Conservation (phyloP, 2,113 vertebrate species). For the Trochalopteron elliotii region DNA sequence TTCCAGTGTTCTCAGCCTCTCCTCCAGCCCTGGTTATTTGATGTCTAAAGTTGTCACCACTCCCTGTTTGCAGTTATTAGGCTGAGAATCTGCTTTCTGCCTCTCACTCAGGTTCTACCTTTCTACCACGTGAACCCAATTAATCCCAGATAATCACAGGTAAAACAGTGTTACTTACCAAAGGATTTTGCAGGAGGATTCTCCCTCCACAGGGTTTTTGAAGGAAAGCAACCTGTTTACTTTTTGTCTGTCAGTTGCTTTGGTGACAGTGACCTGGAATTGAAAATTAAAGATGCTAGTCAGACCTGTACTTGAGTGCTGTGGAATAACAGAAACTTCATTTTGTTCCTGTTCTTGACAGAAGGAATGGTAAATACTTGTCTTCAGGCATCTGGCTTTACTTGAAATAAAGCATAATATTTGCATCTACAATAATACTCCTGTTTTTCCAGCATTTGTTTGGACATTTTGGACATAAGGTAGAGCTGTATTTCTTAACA, state of each 20-base stretch:
- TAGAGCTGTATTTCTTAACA: neutral
- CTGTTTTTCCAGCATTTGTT: constrained; percentile 14
- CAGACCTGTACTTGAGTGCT: neutral
- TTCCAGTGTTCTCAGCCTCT: neutral
- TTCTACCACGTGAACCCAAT: neutral
- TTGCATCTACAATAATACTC: neutral
- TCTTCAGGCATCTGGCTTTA: constrained; percentile 15
- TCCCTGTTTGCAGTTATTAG: neutral
- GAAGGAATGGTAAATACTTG: constrained; percentile 39
- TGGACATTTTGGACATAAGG: neutral
- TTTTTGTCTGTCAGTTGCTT: neutral
- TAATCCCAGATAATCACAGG: neutral
- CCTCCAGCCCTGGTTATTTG: neutral
- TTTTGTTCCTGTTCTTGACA: neutral
- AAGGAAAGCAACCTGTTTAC: neutral
- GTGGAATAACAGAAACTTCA: neutral
- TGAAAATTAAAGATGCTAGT: neutral
- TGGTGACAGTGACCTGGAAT: neutral
- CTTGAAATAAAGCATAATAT: constrained; percentile 27
- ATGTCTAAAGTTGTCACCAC: neutral
- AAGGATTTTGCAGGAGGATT: neutral
- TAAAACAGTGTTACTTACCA: neutral
- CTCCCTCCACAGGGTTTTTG: neutral
- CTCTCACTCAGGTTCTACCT: neutral
- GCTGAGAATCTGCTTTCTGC: neutral